These are phyloP conservation scores for Drosophila birchii DNA, from an alignment of 2,888 invertebrate species.

Conservation along the genomic window DNA sequence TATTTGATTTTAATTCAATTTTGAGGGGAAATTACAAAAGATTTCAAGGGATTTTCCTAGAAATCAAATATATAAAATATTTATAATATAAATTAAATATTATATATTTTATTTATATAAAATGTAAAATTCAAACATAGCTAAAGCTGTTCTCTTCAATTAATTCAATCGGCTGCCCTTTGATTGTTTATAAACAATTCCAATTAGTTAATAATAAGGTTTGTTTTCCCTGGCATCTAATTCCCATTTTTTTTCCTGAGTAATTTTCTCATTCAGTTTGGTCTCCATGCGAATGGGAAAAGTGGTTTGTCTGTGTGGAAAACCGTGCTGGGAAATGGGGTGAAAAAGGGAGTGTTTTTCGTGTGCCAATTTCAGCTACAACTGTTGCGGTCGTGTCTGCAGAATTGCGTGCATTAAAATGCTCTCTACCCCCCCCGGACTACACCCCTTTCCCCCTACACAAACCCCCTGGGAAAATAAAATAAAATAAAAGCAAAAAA, in stretches of 20 bases:
- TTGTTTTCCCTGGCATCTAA: background rate
- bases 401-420: conserved; percentile 73
- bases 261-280: conserved; percentile 2
- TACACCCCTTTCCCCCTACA: background rate
- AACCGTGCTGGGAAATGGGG: background rate
- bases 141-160: background rate
- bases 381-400: conserved; percentile 64
- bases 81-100: too few species aligned
- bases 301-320: conserved; percentile 16
- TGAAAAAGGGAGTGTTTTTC: conserved; percentile 12
- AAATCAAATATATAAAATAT: too few species aligned
- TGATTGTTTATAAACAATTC: conserved; percentile 7
- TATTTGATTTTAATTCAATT: too few species aligned
- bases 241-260: background rate
- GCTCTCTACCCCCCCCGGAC: conserved; percentile 2
- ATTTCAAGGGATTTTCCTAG: too few species aligned
- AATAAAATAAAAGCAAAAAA: too few species aligned
- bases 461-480: conserved; percentile 29
- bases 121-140: too few species aligned
- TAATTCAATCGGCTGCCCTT: background rate
- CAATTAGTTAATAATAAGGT: conserved; percentile 16
- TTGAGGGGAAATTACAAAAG: too few species aligned
- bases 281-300: background rate
- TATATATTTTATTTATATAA: too few species aligned
- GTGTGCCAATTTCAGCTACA: conserved; percentile 42